Conservation (phyloP, 2,113 vertebrate genomes). For the Haplotaxodon microlepis region DNA sequence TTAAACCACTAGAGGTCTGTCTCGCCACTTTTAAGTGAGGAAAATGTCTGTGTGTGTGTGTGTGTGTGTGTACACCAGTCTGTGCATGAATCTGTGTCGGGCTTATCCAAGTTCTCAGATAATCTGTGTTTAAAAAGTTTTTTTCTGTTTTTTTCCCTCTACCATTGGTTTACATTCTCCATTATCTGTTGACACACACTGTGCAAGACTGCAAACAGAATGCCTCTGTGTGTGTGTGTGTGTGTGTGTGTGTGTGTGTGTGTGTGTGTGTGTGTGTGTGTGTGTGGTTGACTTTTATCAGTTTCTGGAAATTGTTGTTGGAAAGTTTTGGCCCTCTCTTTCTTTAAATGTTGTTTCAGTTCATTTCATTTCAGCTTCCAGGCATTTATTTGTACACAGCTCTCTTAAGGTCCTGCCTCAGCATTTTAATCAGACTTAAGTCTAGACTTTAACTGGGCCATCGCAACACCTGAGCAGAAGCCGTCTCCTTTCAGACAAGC, state of each 20-base stretch:
- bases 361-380: background rate
- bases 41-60: background rate
- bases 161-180: background rate
- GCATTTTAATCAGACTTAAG: background rate
- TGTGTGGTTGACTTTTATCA: background rate
- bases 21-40: background rate
- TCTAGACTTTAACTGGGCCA: background rate
- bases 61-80: background rate
- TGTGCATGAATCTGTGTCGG: background rate
- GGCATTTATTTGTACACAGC: background rate
- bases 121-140: background rate
- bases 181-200: background rate
- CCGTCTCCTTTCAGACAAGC: accelerated
- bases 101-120: background rate
- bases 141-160: accelerated
- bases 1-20: slow-evolving; percentile 35
- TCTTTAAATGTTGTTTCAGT: background rate
- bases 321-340: background rate
- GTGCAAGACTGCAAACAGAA: background rate
- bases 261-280: background rate
- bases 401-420: background rate
- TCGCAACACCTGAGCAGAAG: background rate
- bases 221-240: background rate
- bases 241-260: accelerated
- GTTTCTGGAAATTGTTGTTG: background rate